These are phyloP conservation scores for Rhyacophila evoluta DNA, from an alignment of 2,888 invertebrate genomes.

Conservation along the genomic window DNA sequence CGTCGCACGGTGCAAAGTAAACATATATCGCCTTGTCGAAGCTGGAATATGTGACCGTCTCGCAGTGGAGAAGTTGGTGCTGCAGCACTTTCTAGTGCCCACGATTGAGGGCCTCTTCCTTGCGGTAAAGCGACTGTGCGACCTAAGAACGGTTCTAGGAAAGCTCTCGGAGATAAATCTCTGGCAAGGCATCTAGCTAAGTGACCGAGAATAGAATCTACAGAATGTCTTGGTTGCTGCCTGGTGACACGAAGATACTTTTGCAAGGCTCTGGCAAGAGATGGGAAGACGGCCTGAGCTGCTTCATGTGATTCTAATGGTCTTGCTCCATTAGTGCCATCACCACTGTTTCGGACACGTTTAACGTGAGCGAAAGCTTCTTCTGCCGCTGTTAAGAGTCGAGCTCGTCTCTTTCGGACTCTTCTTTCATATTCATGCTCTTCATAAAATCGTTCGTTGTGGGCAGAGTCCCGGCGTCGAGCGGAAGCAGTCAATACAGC, in stretches of 20 bases:
- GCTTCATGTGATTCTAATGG: constrained; percentile 96
- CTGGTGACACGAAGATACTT: constrained; percentile 96
- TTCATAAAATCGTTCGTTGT: constrained; percentile 98
- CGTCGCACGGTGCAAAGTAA: constrained; percentile 87
- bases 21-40: constrained; percentile 93
- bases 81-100: constrained; percentile 96
- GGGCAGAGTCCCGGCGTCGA: constrained; percentile 87
- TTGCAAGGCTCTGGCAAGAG: constrained; percentile 94
- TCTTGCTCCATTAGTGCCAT: constrained; percentile 79
- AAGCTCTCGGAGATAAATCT: constrained; percentile 94
- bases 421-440: constrained; percentile 96
- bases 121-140: constrained; percentile 89
- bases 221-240: constrained; percentile 95
- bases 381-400: constrained; percentile 93
- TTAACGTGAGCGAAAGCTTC: constrained; percentile 98
- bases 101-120: constrained; percentile 86
- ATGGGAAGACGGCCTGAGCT: constrained; percentile 97
- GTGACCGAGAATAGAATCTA: constrained; percentile 92
- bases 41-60: constrained; percentile 88
- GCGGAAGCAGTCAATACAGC: constrained; percentile 68
- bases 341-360: constrained; percentile 70
- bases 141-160: constrained; percentile 93
- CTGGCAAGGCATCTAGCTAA: constrained; percentile 92
- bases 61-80: constrained; percentile 88
- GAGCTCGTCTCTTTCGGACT: constrained; percentile 89